Percentiles rank a stretch among this genome's conserved stretches.
phyloP scores from a whole-genome alignment of 37 sponge, comb jelly and placozoan genomes.

The Crambe crambe region DNA sequence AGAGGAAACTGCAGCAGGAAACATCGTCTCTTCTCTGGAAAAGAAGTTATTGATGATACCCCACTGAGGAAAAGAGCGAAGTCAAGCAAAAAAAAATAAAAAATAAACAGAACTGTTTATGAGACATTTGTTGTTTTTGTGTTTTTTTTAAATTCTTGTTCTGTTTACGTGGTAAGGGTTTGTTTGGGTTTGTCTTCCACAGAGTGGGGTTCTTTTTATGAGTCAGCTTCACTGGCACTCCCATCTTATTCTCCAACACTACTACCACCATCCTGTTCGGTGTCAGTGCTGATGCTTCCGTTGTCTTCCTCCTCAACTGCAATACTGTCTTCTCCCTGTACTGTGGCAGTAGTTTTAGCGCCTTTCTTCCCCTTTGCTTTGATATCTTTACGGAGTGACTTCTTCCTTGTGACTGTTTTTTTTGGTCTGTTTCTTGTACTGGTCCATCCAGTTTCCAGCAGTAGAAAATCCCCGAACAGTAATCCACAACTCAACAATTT shows the following conservation, averaged over 20 bases:
- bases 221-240: too few relatives aligned
- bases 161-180: too few relatives aligned
- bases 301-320: too few relatives aligned
- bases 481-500: slow-evolving; percentile 36
- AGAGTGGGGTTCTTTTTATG: too few relatives aligned
- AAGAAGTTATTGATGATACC: background rate
- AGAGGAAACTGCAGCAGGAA: slow-evolving; percentile 31
- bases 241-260: too few relatives aligned
- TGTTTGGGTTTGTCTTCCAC: too few relatives aligned
- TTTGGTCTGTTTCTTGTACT: slow-evolving; percentile 1
- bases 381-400: background rate
- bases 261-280: too few relatives aligned
- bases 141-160: background rate
- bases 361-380: too few relatives aligned
- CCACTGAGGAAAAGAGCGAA: slow-evolving; percentile 6
- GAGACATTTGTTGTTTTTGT: background rate
- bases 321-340: too few relatives aligned
- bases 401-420: slow-evolving; percentile 9
- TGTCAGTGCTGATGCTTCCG: too few relatives aligned
- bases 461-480: slow-evolving; percentile 25
- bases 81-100: background rate
- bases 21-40: background rate
- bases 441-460: slow-evolving; percentile 13
- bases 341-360: too few relatives aligned
- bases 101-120: background rate